phyloP scores from a whole-genome alignment of 2,797 vertebrate species.

The Podarcis lilfordi region DNA sequence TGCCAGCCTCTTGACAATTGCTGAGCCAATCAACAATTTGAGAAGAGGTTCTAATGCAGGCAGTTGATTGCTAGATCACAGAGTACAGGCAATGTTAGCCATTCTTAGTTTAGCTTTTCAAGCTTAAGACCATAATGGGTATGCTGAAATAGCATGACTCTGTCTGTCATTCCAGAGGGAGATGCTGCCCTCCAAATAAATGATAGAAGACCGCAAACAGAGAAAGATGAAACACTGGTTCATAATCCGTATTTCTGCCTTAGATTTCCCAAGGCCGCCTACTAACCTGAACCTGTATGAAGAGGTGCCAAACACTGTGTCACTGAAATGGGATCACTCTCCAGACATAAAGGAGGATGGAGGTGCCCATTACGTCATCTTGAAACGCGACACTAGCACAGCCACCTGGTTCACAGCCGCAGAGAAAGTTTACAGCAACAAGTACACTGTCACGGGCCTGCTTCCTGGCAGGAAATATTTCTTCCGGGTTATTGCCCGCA shows the following conservation, averaged over 20 bases:
- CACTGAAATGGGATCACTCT: conserved; percentile 78
- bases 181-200: not conserved
- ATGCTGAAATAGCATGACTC: too few relatives aligned
- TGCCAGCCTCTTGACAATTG: not conserved
- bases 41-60: not conserved
- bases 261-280: conserved; percentile 72
- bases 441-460: conserved; percentile 73
- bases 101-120: not conserved
- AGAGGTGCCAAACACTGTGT: conserved; percentile 74
- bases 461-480: conserved; percentile 79
- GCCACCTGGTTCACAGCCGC: conserved; percentile 73
- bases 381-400: conserved; percentile 76
- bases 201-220: not conserved
- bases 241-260: conserved; percentile 3
- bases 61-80: not conserved
- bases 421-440: conserved; percentile 75
- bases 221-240: not conserved
- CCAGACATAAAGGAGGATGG: conserved; percentile 68
- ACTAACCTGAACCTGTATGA: conserved; percentile 74
- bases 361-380: conserved; percentile 71
- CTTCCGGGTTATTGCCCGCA: conserved; percentile 76
- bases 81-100: not conserved
- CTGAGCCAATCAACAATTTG: not conserved
- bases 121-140: not conserved
- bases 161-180: not conserved